Percentiles rank a stretch among this genome's conserved stretches.
These are phyloP conservation scores for Conops quadrifasciatus DNA, from an alignment of 2,888 invertebrate genomes.

Conservation along the genomic window DNA sequence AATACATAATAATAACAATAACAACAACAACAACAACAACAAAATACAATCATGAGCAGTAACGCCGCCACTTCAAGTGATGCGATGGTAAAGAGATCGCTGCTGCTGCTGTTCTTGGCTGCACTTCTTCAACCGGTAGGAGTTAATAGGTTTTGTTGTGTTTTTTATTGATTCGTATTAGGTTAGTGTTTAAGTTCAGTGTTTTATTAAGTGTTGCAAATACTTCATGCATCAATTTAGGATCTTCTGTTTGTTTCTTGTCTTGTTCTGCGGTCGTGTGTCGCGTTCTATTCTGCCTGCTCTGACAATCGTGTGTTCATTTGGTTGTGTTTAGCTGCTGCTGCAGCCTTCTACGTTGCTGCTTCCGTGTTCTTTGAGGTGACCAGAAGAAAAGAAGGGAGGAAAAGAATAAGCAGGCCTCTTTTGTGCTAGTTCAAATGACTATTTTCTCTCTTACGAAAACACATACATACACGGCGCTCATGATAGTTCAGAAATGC, in stretches of 20 bases:
- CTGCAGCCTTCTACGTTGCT: conserved; percentile 29
- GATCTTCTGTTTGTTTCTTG: neutral
- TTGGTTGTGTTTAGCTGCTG: conserved; percentile 25
- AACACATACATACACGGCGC: too few relatives aligned
- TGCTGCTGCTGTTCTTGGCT: conserved; percentile 9
- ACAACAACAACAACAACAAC: conserved; percentile 14
- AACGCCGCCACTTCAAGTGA: neutral
- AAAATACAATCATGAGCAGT: neutral
- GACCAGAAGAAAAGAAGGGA: neutral
- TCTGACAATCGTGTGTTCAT: neutral
- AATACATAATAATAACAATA: neutral
- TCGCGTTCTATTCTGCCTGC: neutral
- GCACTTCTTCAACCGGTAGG: conserved; percentile 23
- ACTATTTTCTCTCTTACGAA: neutral
- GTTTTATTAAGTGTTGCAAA: too few relatives aligned
- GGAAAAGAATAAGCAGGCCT: neutral
- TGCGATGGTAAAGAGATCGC: neutral
- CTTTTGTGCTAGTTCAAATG: neutral
- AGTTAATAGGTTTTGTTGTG: conserved; percentile 1
- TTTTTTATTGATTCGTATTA: neutral
- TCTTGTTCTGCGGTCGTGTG: neutral
- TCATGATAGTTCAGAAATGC: too few relatives aligned
- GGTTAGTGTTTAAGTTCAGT: neutral
- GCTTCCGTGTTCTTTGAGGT: conserved; percentile 4
- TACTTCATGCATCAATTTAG: neutral